Conservation (phyloP, 1,140 invertebrate genomes). For the Drosophila bocki region DNA sequence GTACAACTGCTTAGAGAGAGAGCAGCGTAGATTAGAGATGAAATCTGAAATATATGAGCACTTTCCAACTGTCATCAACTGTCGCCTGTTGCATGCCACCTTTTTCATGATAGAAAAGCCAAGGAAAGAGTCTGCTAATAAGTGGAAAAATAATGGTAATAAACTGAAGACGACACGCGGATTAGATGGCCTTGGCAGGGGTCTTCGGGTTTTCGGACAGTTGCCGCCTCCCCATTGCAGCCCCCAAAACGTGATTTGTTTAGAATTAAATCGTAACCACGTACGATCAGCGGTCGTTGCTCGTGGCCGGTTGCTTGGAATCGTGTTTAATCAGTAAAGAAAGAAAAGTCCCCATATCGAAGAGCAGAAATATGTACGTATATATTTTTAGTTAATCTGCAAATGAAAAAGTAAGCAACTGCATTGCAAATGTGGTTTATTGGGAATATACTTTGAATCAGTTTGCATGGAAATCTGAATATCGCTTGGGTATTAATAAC, state of each 20-base stretch:
- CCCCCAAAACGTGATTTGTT: constrained; percentile 65
- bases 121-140: constrained; percentile 3
- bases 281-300: constrained; percentile 48
- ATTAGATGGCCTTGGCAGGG: constrained; percentile 57
- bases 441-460: constrained; percentile 7
- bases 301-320: constrained; percentile 35
- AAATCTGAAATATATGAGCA: constrained; percentile 35
- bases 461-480: constrained; percentile 2
- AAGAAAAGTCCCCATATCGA: constrained; percentile 27
- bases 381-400: neutral
- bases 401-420: constrained; percentile 47
- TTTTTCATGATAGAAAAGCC: constrained; percentile 3
- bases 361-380: constrained; percentile 17
- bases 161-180: constrained; percentile 27
- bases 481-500: neutral
- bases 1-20: constrained; percentile 35
- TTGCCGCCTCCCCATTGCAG: constrained; percentile 23
- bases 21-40: constrained; percentile 14
- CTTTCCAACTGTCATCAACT: constrained; percentile 57
- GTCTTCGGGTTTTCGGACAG: constrained; percentile 17
- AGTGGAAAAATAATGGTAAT: constrained; percentile 8
- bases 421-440: constrained; percentile 7
- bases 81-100: constrained; percentile 17
- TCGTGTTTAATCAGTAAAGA: constrained; percentile 72
- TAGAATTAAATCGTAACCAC: constrained; percentile 58